These are phyloP conservation scores for Lates japonicus DNA, from an alignment of 2,797 vertebrate species.

Conservation along the genomic window DNA sequence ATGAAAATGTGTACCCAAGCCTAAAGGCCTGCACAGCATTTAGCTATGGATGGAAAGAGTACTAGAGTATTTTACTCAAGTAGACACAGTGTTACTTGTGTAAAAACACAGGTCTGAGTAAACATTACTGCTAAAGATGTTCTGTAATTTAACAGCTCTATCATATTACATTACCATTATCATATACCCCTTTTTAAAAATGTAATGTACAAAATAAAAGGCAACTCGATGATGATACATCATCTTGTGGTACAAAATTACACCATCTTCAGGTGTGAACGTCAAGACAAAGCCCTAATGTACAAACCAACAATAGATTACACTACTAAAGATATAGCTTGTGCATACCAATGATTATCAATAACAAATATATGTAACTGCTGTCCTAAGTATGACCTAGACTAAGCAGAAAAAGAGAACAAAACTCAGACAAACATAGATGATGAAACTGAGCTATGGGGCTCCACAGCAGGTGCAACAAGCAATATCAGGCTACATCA, in stretches of 20 bases:
- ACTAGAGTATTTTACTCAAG: not conserved
- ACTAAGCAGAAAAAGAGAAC: not conserved
- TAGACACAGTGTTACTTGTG: not conserved
- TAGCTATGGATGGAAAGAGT: too few relatives aligned
- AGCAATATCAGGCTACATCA: not conserved
- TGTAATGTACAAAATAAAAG: not conserved
- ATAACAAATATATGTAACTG: not conserved
- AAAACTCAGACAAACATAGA: not conserved
- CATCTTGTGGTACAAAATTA: not conserved
- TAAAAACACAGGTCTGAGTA: not conserved
- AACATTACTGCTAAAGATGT: not conserved
- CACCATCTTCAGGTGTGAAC: not conserved
- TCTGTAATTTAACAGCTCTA: too few relatives aligned
- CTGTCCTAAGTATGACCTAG: not conserved
- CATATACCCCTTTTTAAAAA: too few relatives aligned
- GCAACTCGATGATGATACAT: not conserved
- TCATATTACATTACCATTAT: too few relatives aligned
- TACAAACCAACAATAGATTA: not conserved
- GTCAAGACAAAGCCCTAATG: not conserved
- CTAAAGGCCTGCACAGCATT: too few relatives aligned
- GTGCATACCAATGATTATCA: not conserved
- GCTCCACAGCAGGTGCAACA: not conserved
- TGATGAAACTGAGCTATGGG: not conserved
- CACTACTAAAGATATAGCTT: not conserved
- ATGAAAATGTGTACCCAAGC: too few relatives aligned